phyloP scores from a whole-genome alignment of 2,113 vertebrate species.

The Cephalopholis sonnerati region DNA sequence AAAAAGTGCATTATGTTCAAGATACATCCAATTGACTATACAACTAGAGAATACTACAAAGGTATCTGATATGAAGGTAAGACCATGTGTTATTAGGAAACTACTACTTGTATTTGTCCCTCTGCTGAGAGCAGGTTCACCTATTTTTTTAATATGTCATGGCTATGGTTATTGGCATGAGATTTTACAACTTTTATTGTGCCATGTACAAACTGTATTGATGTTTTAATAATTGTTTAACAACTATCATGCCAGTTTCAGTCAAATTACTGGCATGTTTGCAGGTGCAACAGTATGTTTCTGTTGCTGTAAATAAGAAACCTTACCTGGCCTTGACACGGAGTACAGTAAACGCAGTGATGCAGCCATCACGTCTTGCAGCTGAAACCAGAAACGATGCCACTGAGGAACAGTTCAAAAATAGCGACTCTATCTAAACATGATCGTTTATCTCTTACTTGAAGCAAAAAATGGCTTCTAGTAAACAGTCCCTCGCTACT shows the following conservation, averaged over 20 bases:
- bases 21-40: neutral
- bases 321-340: slow-evolving; percentile 80
- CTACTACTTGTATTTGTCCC: neutral
- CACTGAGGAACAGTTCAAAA: neutral
- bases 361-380: slow-evolving; percentile 77
- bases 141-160: neutral
- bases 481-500: no score
- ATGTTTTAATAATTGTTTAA: no score
- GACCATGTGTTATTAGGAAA: neutral
- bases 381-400: slow-evolving; percentile 36
- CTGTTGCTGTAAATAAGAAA: neutral
- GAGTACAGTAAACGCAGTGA: slow-evolving; percentile 79
- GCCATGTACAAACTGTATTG: neutral
- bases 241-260: neutral
- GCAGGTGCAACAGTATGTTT: neutral
- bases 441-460: neutral
- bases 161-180: neutral
- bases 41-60: neutral
- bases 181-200: neutral
- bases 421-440: neutral
- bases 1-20: neutral
- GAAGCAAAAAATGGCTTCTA: no score
- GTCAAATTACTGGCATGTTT: neutral
- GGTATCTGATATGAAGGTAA: neutral
- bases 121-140: neutral